Evolutionary conservation across 2,888 invertebrate genomes (phyloP), one percentile per base, ranked within the genome.

Genomic region (Rhaphigaster nebulosa): DNA sequence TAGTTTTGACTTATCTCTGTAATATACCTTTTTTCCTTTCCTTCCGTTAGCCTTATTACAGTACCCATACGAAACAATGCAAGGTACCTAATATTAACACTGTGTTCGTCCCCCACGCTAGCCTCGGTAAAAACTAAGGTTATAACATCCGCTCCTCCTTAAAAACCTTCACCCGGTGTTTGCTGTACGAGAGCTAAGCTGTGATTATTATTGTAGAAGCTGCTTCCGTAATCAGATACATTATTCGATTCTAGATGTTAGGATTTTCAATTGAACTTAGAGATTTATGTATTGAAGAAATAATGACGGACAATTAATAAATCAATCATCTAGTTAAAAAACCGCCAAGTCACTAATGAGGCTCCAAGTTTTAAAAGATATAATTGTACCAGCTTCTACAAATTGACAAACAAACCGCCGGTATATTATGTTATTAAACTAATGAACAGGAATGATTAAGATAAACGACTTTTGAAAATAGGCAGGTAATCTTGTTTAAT

Each of bases 71-170:
- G 70, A 70, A 70, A 70, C 70, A 70, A 70, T 70, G 70, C 34
- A 70, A 70, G 70, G 34, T 34, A 70, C 10, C 70, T 34, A 20
- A 34, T 20, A 20, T 34, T 20, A 70, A 70, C 70, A 20, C 34
- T 34, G 15, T 29, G 18, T 29, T 70, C 70, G 34, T 70, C 70
- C 70, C 70, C 70, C 34, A 70, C 0, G 34, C 34, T 70, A 34
- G 20, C 70, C 34, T 70, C 70, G 70, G 70, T 34, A 70, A 34
- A 70, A 70, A 70, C 70, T 70, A 34, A 70, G 70, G 70, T 70
- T 70, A 34, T 34, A 6, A 34, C 70, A 70, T 70, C 70, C 34
- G 70, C 70, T 70, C 70, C 18, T 34, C 34, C 38, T 34, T 6
- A 70, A n/a, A 65, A 65, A 29, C 65, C 15, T 29, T 29, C 29